Percentiles rank a stretch among this genome's conserved stretches.
phyloP scores from a whole-genome alignment of 2,113 vertebrate species.

The Erinaceus europaeus region DNA sequence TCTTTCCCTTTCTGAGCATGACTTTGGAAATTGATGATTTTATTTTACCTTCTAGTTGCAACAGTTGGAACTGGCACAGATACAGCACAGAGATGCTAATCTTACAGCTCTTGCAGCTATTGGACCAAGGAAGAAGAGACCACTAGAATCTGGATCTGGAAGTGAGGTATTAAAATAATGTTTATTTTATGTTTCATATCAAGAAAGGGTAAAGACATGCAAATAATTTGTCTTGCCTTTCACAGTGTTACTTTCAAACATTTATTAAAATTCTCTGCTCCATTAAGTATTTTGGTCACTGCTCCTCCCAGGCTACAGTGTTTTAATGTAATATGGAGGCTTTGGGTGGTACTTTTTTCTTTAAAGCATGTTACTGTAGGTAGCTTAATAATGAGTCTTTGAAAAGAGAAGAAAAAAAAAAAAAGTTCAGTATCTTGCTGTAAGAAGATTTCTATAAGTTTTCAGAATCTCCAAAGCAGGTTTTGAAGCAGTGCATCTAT shows the following conservation, averaged over 20 bases:
- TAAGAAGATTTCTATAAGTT: no score
- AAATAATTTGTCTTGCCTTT: neutral
- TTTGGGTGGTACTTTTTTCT: no score
- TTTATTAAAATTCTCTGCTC: constrained; percentile 11
- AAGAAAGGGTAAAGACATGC: constrained; percentile 15
- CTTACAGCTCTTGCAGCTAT: constrained; percentile 95
- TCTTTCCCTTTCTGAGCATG: neutral
- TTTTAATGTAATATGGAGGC: no score
- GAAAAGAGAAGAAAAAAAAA: no score
- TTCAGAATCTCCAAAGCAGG: no score
- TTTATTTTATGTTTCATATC: constrained; percentile 33
- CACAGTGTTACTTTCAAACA: neutral
- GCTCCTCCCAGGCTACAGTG: no score
- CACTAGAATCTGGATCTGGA: constrained; percentile 82
- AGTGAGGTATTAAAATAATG: constrained; percentile 82
- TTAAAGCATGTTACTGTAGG: no score
- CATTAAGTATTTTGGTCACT: no score
- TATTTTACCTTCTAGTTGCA: constrained; percentile 85
- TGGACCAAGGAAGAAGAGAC: constrained; percentile 93
- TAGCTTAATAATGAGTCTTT: no score
- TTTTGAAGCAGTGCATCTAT: no score
- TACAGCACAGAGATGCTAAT: constrained; percentile 93
- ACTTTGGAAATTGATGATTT: neutral
- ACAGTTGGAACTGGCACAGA: constrained; percentile 90
- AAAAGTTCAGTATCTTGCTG: no score